phyloP scores from a whole-genome alignment of 2,797 vertebrate genomes.

The Takifugu ocellatus region DNA sequence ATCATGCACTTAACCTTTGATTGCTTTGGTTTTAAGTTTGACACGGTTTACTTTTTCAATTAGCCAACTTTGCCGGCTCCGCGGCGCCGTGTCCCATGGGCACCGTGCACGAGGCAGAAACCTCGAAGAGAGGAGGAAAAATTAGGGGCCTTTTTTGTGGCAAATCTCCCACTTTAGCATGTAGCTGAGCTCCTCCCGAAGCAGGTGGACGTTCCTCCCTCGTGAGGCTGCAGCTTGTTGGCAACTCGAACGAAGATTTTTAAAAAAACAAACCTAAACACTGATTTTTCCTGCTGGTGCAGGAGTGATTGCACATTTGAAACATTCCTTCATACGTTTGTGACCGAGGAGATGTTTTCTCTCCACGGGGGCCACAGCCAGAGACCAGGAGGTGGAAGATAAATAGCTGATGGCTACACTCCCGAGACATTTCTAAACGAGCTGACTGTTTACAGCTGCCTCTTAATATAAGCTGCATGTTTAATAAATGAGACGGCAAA shows the following conservation, averaged over 20 bases:
- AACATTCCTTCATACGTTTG: constrained; percentile 63
- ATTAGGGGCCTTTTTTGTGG: constrained; percentile 13
- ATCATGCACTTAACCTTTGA: constrained; percentile 65
- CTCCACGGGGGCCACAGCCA: constrained; percentile 44
- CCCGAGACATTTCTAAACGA: constrained; percentile 75
- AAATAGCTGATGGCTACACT: constrained; percentile 70
- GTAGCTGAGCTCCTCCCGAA: constrained; percentile 21
- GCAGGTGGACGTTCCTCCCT: constrained; percentile 23
- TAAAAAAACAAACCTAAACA: not conserved
- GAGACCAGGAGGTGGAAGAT: constrained; percentile 57
- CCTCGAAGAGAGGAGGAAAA: constrained; percentile 30
- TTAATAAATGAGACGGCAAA: constrained; percentile 76
- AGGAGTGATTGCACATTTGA: constrained; percentile 36
- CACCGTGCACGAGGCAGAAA: constrained; percentile 23
- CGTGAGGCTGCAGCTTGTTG: constrained; percentile 11
- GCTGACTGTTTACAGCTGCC: constrained; percentile 73
- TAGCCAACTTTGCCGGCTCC: constrained; percentile 55
- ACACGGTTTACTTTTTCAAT: constrained; percentile 67
- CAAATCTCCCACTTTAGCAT: not conserved
- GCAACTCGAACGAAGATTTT: constrained; percentile 30
- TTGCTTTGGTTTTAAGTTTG: constrained; percentile 64
- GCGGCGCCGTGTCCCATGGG: constrained; percentile 54
- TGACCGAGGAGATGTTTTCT: constrained; percentile 56
- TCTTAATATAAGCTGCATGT: constrained; percentile 69
- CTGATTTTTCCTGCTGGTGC: no score